Evolutionary conservation across 1,140 invertebrate genomes (phyloP), one percentile per base, ranked within the genome.

Genomic region (Neodiprion virginianus): DNA sequence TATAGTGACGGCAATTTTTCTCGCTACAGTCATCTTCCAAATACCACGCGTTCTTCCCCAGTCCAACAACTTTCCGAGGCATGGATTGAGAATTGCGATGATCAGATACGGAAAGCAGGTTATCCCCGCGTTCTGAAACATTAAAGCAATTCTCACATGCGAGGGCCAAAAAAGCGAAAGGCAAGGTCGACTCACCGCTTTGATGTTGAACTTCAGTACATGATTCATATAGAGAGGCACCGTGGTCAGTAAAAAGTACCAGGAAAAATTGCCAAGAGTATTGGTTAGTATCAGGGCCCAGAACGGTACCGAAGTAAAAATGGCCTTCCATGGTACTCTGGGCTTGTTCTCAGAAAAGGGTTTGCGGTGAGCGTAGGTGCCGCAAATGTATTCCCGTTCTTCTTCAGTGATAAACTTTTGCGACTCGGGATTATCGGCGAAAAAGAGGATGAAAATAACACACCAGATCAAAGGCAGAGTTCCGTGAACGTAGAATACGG

Each of bases 161-260:
- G 7, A 4, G 47, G 14, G n/a, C 17, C 1, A 4, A 69, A 17
- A 14, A 14, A 17, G 23, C 49, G 53, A 10, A 65, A 69, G 12
- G 67, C 53, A 74, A 61, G 67, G 74, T 40, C 10, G 40, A 10
- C 86, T 87, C 83, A 96, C 95, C 83, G 93, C 88, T 81, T 93
- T 92, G 67, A 98, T 95, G 78, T 97, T 92, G 81, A 96, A 98
- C 85, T 95, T 92, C 4, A 99, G 91, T 48, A 98, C 94, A 81
- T 94, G 93, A 80, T 95, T 96, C 93, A 99, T 95, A 85, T 97
- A 99, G 76, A 95, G 93, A 0, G 98, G 97, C 61, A 98, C 89
- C 80, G 97, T 95, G 8, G 96, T 97, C 47, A 99, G 91, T 80
- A 99, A 90, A 88, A 97, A 98, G 83, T 98, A 98, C 92, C 96